Base-by-base conservation (phyloP, 37 sponge, comb jelly and placozoan genomes). In the Aphrocallistes beatrix region DNA sequence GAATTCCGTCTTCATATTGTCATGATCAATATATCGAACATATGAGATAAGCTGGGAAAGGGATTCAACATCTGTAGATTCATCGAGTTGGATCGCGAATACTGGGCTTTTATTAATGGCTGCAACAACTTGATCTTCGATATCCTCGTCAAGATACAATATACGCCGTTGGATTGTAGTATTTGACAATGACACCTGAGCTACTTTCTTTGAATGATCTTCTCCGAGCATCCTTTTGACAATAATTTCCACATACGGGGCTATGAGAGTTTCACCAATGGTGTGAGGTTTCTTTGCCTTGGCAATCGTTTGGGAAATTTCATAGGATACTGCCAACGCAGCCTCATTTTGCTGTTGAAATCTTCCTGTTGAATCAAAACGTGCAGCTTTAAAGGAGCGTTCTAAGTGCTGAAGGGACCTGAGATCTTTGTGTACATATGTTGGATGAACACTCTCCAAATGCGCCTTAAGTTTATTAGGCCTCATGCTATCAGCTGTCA, bases 271-370 rank as follows among this genome's bases (percentile, higher is more conserved):
- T 60, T 60, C 75, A 60, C 75, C 75, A 60, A 60, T 60, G 21
- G 75, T 60, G 75, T 60, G 75, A 60, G 75, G 75, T 60, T 60
- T 60, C n/a, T 60, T 60, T 19, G 75, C n/a, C 8, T 13, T 3
- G 8, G 75, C 75, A 60, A 60, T 60, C 17, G n/a, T 3, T 6
- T 60, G 34, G 21, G 3, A 60, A 60, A 60, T 13, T 60, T 60
- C 75, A 13, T 60, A 60, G 17, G 75, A 60, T 60, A 30, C 75
- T 60, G 21, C n/a, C 21, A 60, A 60, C 8, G 17, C 21, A 19
- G 75, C 75, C 25, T 60, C 75, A 60, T 60, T 60, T 60, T 60
- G 75, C 21, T 60, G 75, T 60, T 60, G 75, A 60, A 21, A 60
- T 60, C 8, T 3, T 19, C 25, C 34, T 60, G 75, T 60, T 19